phyloP scores from a whole-genome alignment of 2,888 invertebrate species.

The Zygaena filipendulae region DNA sequence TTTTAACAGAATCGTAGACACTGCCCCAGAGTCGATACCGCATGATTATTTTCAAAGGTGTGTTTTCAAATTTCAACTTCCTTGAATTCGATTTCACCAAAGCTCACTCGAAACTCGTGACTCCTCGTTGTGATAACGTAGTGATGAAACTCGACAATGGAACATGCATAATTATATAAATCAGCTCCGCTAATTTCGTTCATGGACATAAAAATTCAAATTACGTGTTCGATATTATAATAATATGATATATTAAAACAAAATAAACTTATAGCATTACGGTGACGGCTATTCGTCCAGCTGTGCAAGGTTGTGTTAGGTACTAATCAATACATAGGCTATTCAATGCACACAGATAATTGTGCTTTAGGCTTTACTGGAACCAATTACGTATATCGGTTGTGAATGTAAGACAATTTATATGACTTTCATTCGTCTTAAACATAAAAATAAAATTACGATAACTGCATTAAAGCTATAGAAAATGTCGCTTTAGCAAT shows the following conservation, averaged over 20 bases:
- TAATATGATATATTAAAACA: too few relatives aligned
- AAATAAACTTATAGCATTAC: slow-evolving; percentile 20
- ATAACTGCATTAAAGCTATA: too few relatives aligned
- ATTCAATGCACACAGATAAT: slow-evolving; percentile 36
- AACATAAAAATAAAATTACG: neutral
- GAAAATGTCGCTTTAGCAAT: too few relatives aligned
- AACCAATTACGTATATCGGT: slow-evolving; percentile 27
- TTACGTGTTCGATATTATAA: slow-evolving; percentile 32
- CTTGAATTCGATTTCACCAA: too few relatives aligned
- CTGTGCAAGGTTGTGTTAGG: slow-evolving; percentile 43
- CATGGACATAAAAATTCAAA: slow-evolving; percentile 30
- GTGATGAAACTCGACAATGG: too few relatives aligned
- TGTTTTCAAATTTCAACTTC: too few relatives aligned
- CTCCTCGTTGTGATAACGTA: too few relatives aligned
- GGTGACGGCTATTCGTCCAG: slow-evolving; percentile 40
- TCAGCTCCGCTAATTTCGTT: slow-evolving; percentile 31
- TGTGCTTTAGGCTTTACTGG: slow-evolving; percentile 26
- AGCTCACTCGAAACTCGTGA: too few relatives aligned
- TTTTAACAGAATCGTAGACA: too few relatives aligned
- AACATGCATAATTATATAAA: slow-evolving; percentile 40
- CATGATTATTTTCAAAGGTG: too few relatives aligned
- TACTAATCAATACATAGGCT: slow-evolving; percentile 25
- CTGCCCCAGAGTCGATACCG: too few relatives aligned
- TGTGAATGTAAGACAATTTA: slow-evolving; percentile 11
- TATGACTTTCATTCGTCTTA: slow-evolving; percentile 15